A percentile compares a stretch with the other conserved stretches of the same genome.
phyloP scores from a whole-genome alignment of 2,113 vertebrate genomes.

The Microcebus tavaratra region DNA sequence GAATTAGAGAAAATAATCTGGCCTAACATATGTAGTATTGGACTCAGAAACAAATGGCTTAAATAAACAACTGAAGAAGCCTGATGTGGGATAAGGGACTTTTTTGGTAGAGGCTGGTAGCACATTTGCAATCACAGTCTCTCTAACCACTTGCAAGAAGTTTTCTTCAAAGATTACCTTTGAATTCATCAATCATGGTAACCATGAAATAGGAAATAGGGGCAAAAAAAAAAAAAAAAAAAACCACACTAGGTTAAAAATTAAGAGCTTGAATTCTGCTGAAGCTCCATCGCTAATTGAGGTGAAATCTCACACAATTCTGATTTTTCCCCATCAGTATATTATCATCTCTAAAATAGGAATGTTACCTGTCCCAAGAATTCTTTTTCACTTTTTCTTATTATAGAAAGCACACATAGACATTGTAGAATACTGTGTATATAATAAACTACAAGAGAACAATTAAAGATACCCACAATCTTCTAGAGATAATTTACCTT shows the following conservation, averaged over 20 bases:
- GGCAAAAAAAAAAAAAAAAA: neutral
- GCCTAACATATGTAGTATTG: neutral
- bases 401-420: neutral
- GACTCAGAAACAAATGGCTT: neutral
- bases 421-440: neutral
- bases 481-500: constrained; percentile 25
- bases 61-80: neutral
- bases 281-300: neutral
- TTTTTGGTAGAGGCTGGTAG: neutral
- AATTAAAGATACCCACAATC: constrained; percentile 17
- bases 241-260: neutral
- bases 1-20: neutral
- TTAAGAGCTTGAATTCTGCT: neutral
- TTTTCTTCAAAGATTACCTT: neutral
- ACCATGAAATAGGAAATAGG: neutral
- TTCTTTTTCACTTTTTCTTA: constrained; percentile 24
- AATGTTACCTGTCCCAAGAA: neutral
- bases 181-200: constrained; percentile 42
- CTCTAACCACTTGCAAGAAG: neutral
- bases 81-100: neutral
- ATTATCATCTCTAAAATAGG: constrained; percentile 16
- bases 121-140: neutral
- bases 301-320: neutral
- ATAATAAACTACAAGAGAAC: neutral
- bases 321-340: neutral